Evolutionary conservation across 2,888 invertebrate genomes (phyloP).

Genomic region (Brenthis hecate): DNA sequence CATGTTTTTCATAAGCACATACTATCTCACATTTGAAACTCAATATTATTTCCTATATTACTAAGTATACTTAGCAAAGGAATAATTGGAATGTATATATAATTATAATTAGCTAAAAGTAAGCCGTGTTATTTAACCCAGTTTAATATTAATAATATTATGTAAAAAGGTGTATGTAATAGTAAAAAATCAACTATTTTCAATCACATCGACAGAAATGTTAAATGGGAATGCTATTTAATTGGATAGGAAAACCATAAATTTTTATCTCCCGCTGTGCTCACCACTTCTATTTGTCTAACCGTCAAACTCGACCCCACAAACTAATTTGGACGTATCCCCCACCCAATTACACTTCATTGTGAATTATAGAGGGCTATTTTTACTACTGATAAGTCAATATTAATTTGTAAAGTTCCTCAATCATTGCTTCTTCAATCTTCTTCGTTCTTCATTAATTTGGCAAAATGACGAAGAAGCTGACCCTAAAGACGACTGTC

Average conservation of each 20-base stretch:
- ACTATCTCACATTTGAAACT: not conserved
- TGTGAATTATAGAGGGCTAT: constrained; percentile 32
- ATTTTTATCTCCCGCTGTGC: not conserved
- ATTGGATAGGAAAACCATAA: constrained; percentile 7
- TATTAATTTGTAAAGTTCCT: constrained; percentile 5
- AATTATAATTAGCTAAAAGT: no score
- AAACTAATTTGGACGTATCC: constrained; percentile 34
- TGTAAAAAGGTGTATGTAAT: no score
- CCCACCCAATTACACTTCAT: constrained; percentile 34
- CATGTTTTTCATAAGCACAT: not conserved
- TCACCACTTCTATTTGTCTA: constrained; percentile 18
- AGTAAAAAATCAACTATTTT: no score
- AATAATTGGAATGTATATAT: no score
- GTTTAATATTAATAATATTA: no score
- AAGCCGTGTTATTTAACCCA: no score
- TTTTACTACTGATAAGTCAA: constrained; percentile 26
- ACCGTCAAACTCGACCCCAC: constrained; percentile 28
- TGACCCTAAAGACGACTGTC: not conserved
- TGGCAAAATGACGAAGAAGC: not conserved
- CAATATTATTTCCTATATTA: not conserved
- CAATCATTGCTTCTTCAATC: not conserved
- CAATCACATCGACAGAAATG: no score
- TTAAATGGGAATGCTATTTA: no score
- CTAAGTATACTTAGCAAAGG: not conserved
- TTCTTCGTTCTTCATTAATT: not conserved